A percentile compares a stretch with the other conserved stretches of the same genome.
These are phyloP conservation scores for Coelopa frigida DNA, from an alignment of 1,140 invertebrate genomes.

Conservation along the genomic window DNA sequence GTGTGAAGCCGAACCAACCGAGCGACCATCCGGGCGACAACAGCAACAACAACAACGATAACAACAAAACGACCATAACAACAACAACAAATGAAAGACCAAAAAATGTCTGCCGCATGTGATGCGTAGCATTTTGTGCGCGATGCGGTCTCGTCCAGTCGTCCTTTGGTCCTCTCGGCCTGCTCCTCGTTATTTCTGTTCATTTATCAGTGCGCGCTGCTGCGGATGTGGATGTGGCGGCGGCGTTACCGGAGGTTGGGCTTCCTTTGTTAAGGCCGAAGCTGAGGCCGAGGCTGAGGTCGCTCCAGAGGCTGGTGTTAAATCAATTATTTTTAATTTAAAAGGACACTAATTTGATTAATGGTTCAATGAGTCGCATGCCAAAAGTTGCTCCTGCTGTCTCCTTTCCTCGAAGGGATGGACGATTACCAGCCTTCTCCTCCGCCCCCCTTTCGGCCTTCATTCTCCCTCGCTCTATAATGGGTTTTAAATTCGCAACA, in stretches of 20 bases:
- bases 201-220: constrained; percentile 15
- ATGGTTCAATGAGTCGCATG: no score
- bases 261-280: not conserved
- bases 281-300: not conserved
- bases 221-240: not conserved
- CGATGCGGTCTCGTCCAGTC: constrained; percentile 9
- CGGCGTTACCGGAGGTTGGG: not conserved
- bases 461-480: no score
- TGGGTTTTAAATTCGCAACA: no score
- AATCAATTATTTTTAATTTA: constrained; percentile 20
- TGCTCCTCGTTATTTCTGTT: constrained; percentile 14
- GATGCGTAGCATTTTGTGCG: constrained; percentile 6
- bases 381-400: no score
- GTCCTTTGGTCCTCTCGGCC: no score
- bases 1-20: not conserved
- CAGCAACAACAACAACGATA: no score
- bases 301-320: constrained; percentile 8
- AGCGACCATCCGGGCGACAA: not conserved
- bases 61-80: no score
- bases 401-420: no score
- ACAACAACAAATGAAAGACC: no score
- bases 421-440: no score
- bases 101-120: no score
- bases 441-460: no score
- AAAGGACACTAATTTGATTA: constrained; percentile 15